Evolutionary conservation across 2,888 invertebrate species (phyloP).

Genomic region (Ephialtes manifestator): DNA sequence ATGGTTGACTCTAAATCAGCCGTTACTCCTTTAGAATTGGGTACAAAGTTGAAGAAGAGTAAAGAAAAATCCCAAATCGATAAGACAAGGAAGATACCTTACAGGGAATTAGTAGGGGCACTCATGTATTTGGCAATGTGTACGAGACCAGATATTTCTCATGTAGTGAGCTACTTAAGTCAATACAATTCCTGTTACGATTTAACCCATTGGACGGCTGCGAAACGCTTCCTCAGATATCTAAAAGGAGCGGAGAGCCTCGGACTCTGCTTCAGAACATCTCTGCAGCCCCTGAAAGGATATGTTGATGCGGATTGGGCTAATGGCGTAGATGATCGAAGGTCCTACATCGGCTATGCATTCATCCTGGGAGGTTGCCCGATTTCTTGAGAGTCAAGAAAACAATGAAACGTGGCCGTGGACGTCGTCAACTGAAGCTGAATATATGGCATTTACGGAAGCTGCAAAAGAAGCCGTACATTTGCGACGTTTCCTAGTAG

Average conservation of each 20-base stretch:
- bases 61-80: not conserved
- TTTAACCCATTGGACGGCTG: slow-evolving; percentile 55
- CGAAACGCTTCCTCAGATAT: slow-evolving; percentile 54
- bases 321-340: slow-evolving; percentile 58
- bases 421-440: too few relatives aligned
- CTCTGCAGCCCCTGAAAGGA: slow-evolving; percentile 57
- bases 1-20: slow-evolving; percentile 75
- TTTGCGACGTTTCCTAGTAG: too few relatives aligned
- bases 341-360: slow-evolving; percentile 66
- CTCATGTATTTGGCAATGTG: slow-evolving; percentile 63
- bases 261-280: slow-evolving; percentile 1
- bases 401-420: too few relatives aligned
- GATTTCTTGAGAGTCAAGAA: too few relatives aligned
- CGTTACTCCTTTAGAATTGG: slow-evolving; percentile 64
- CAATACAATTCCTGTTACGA: slow-evolving; percentile 48
- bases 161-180: slow-evolving; percentile 59
- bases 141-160: slow-evolving; percentile 68
- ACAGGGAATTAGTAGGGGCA: too few relatives aligned
- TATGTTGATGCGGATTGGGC: slow-evolving; percentile 77
- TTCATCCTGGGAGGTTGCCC: slow-evolving; percentile 45
- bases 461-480: too few relatives aligned
- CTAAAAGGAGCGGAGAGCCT: slow-evolving; percentile 13
- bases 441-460: too few relatives aligned
- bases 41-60: slow-evolving; percentile 37
- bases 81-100: slow-evolving; percentile 32